Base-by-base conservation (phyloP, 2,888 invertebrate genomes). In the Mimas tiliae region DNA sequence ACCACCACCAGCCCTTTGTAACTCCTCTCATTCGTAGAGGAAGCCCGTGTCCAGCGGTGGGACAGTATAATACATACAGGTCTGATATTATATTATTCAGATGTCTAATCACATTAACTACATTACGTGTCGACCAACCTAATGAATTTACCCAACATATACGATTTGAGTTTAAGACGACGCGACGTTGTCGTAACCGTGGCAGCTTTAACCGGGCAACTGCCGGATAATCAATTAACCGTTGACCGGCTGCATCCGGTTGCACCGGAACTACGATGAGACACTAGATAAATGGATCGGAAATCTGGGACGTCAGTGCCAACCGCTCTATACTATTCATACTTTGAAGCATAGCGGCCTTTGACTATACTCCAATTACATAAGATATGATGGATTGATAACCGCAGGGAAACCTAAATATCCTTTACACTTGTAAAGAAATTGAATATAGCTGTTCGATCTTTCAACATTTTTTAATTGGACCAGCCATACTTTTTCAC, bases 181-280 rank as follows among this genome's bases (percentile, higher is more conserved):
- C 9, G 33, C 45, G 65, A 38, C 50, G 62, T 14, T 27, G n/a
- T 19, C 38, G 34, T 34, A 64, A 63, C 55, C 16, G 48, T 16
- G 47, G 47, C 63, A 12, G 42, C 52, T 47, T 38, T 62, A 63
- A 4, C 63, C 47, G 42, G 53, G 45, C 63, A 63, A 63, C 52
- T 63, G 52, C 66, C 66, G 66, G 89, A 89, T 91, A 89, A 91
- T 91, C 89, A 91, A 93, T 92, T 91, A 90, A 86, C 88, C 84
- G 87, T 79, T 88, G 90, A 88, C 90, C 88, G 90, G 85, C 79
- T 88, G 87, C 90, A 87, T 89, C 89, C 91, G 88, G 86, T 79
- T 89, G 88, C 87, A 86, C 71, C 85, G 86, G 88, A 88, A 86
- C 85, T 85, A 85, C 87, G 88, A 89, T 84, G 87, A 85, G 84